Evolutionary conservation across 2,113 vertebrate genomes (phyloP).

Genomic region (Nerophis ophidion): DNA sequence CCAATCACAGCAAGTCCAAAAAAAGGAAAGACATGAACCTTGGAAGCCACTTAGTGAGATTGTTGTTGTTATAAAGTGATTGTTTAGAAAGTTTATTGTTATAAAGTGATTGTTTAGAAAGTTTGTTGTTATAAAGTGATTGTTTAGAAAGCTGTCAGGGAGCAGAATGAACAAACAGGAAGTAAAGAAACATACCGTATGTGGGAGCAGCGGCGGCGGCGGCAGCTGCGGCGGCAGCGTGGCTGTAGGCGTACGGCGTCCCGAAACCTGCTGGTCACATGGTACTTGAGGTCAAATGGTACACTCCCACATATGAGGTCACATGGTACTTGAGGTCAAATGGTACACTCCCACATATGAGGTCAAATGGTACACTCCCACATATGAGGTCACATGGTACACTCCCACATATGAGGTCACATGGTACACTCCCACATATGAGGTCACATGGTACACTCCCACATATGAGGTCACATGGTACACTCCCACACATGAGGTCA

Average conservation of each 20-base stretch:
- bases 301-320: not conserved
- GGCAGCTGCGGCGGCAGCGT: slow-evolving; percentile 85
- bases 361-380: too few species aligned
- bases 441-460: too few species aligned
- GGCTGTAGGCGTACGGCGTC: slow-evolving; percentile 90
- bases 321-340: too few species aligned
- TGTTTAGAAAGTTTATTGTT: too few species aligned
- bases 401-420: too few species aligned
- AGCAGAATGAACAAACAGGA: not conserved
- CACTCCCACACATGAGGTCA: too few species aligned
- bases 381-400: too few species aligned
- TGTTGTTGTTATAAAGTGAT: not conserved
- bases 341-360: too few species aligned
- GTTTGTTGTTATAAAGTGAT: not conserved
- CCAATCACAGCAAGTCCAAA: not conserved
- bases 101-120: too few species aligned
- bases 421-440: too few species aligned
- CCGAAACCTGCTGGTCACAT: slow-evolving; percentile 81
- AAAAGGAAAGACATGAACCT: not conserved
- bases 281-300: slow-evolving; percentile 4
- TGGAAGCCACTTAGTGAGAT: not conserved
- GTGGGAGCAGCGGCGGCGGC: slow-evolving; percentile 88
- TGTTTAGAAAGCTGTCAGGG: not conserved
- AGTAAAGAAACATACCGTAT: slow-evolving; percentile 82
- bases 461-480: too few species aligned